phyloP scores from a whole-genome alignment of 2,888 invertebrate species.

The Diloba caeruleocephala region DNA sequence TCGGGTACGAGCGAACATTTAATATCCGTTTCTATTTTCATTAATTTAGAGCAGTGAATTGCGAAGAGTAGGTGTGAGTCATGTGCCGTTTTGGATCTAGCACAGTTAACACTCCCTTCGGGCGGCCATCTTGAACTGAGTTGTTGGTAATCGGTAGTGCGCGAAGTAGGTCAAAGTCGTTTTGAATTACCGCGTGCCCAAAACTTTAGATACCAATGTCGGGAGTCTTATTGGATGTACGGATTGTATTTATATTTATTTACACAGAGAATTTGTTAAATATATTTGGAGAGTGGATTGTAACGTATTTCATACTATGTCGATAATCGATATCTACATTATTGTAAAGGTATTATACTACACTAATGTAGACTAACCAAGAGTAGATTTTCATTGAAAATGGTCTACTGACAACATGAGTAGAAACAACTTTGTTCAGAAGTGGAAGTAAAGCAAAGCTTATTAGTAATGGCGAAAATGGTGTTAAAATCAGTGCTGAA shows the following conservation, averaged over 20 bases:
- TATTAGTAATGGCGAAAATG: no score
- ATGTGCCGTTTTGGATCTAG: constrained; percentile 56
- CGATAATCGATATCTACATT: constrained; percentile 12
- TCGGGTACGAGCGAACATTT: constrained; percentile 11
- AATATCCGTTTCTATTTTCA: constrained; percentile 48
- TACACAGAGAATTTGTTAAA: constrained; percentile 19
- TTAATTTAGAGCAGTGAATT: constrained; percentile 47
- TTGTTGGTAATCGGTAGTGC: constrained; percentile 64
- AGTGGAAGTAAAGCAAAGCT: no score
- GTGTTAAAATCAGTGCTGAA: no score
- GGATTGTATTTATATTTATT: constrained; percentile 10
- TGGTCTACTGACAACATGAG: no score
- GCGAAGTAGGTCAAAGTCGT: constrained; percentile 82
- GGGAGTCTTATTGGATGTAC: constrained; percentile 40
- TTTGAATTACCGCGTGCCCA: constrained; percentile 66
- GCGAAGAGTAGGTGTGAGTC: constrained; percentile 44
- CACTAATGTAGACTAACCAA: no score
- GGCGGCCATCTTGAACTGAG: constrained; percentile 74
- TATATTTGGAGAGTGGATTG: constrained; percentile 1
- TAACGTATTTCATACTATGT: constrained; percentile 19
- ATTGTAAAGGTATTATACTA: constrained; percentile 9
- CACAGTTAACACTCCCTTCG: constrained; percentile 68
- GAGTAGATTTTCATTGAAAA: no score
- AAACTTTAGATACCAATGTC: constrained; percentile 60
- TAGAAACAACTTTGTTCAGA: no score